phyloP scores from a whole-genome alignment of 1,140 invertebrate genomes.

The Aphidius ervi region DNA sequence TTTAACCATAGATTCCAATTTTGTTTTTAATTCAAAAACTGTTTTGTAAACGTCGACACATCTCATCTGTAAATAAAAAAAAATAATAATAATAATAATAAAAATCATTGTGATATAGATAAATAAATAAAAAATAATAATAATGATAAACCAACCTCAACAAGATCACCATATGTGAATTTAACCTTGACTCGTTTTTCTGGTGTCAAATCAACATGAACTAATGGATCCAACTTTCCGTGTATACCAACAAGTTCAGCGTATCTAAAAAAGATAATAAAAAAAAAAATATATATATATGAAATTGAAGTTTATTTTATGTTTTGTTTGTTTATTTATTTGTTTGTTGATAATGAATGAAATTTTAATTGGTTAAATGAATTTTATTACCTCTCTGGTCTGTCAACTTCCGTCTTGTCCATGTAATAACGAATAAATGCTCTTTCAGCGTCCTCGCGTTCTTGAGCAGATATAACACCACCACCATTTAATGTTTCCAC shows the following conservation, averaged over 20 bases:
- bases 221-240: constrained; percentile 81
- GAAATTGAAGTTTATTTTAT: constrained; percentile 1
- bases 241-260: constrained; percentile 75
- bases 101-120: not conserved
- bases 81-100: constrained; percentile 14
- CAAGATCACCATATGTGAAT: constrained; percentile 72
- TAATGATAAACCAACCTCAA: constrained; percentile 54
- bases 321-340: not conserved
- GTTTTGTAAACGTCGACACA: constrained; percentile 74
- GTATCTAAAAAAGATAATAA: constrained; percentile 58
- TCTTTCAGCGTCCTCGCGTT: constrained; percentile 87
- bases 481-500: constrained; percentile 84
- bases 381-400: constrained; percentile 64
- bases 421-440: constrained; percentile 90
- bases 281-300: constrained; percentile 12
- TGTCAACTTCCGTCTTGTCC: constrained; percentile 76
- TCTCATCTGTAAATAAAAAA: constrained; percentile 49
- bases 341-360: not conserved
- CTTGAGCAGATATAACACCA: constrained; percentile 74
- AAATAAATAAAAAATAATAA: constrained; percentile 5
- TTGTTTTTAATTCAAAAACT: constrained; percentile 73
- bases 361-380: not conserved
- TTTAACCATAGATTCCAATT: constrained; percentile 73
- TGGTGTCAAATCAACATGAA: constrained; percentile 78
- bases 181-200: constrained; percentile 81